phyloP scores from a whole-genome alignment of 2,888 invertebrate genomes.

The Labia minor region DNA sequence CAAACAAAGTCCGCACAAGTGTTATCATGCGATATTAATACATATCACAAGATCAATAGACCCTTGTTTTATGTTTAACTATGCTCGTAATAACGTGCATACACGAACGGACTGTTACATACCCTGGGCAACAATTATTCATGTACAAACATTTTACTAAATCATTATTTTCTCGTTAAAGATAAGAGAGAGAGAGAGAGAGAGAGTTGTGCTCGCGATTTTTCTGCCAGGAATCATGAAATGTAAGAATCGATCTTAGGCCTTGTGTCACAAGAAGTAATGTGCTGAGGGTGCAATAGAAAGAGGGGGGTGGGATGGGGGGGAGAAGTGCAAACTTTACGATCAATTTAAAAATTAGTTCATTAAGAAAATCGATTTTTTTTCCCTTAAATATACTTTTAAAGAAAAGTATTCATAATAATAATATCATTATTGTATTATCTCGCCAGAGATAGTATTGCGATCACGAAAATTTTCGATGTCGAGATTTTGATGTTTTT shows the following conservation, averaged over 20 bases:
- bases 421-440: too few species aligned
- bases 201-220: background rate
- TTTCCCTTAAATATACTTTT: too few species aligned
- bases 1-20: constrained; percentile 1
- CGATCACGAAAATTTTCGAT: too few species aligned
- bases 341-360: too few species aligned
- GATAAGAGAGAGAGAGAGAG: too few species aligned
- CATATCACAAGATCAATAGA: constrained; percentile 13
- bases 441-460: too few species aligned
- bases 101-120: background rate
- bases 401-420: too few species aligned
- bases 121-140: constrained; percentile 5
- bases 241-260: background rate
- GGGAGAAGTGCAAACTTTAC: too few species aligned
- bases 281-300: too few species aligned
- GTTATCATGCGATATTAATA: constrained; percentile 13
- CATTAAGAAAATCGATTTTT: too few species aligned
- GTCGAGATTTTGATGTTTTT: too few species aligned
- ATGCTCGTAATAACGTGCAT: constrained; percentile 7
- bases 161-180: constrained; percentile 13
- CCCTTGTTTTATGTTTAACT: constrained; percentile 8
- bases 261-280: background rate
- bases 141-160: constrained; percentile 13
- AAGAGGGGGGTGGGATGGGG: too few species aligned
- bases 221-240: background rate